phyloP scores from a whole-genome alignment of 1,140 invertebrate genomes.

The Ericerus pela region DNA sequence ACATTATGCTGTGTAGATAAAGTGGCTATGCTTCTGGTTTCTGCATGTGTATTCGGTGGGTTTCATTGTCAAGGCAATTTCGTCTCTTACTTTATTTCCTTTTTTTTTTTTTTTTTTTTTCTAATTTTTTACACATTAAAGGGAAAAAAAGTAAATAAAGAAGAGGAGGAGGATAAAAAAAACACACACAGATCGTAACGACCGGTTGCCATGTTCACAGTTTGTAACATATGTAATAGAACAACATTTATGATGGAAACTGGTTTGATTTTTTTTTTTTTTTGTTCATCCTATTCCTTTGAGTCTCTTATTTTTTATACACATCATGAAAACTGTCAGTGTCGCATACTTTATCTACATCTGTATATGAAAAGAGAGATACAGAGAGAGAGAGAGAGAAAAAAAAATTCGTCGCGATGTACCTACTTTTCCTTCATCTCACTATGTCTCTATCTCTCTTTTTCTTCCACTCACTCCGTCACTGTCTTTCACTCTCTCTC shows the following conservation, averaged over 20 bases:
- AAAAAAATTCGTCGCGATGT: slow-evolving; percentile 1
- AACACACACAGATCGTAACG: slow-evolving; percentile 4
- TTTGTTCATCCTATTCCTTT: not conserved
- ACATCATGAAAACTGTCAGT: slow-evolving; percentile 10
- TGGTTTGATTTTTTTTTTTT: not conserved
- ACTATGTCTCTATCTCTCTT: not conserved
- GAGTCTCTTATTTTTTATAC: slow-evolving; percentile 10
- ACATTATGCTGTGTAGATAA: no score
- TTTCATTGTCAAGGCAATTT: slow-evolving; percentile 8
- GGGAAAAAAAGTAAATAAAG: not conserved
- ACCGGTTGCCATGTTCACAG: slow-evolving; percentile 9
- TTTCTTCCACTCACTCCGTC: not conserved
- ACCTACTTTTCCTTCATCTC: not conserved
- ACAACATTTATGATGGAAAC: slow-evolving; percentile 4
- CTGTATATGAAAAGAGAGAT: no score
- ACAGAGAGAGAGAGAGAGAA: no score
- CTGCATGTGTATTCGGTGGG: not conserved
- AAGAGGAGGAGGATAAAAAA: no score
- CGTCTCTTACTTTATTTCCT: slow-evolving; percentile 10
- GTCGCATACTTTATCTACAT: slow-evolving; percentile 11
- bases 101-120: slow-evolving; percentile 2
- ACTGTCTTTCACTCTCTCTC: not conserved
- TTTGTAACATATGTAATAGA: slow-evolving; percentile 11
- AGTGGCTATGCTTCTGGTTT: not conserved
- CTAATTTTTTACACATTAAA: not conserved